Evolutionary conservation across 2,888 invertebrate genomes (phyloP).

Genomic region (Patella pellucida): DNA sequence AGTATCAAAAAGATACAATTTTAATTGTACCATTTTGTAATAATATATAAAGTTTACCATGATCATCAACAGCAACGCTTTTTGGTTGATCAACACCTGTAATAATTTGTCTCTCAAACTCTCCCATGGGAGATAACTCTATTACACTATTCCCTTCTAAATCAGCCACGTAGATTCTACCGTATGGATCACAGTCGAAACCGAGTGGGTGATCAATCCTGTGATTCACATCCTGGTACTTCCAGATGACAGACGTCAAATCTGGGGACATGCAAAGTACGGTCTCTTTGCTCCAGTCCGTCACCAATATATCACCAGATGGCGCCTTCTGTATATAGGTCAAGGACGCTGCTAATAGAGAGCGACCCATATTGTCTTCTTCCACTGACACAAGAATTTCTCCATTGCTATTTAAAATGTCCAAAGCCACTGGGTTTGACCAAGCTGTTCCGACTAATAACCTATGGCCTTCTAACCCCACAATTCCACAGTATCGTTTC

Average conservation of each 20-base stretch:
- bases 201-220: neutral
- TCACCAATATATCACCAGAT: neutral
- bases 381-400: neutral
- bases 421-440: neutral
- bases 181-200: neutral
- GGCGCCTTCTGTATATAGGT: neutral
- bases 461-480: neutral
- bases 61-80: neutral
- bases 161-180: neutral
- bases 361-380: neutral
- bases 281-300: slow-evolving; percentile 1
- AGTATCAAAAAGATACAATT: neutral
- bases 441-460: neutral
- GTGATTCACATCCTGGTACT: neutral
- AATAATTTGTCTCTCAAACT: neutral
- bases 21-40: neutral
- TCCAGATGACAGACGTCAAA: neutral
- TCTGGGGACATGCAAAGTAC: neutral
- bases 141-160: neutral
- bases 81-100: slow-evolving; percentile 1
- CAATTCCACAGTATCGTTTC: slow-evolving; percentile 7
- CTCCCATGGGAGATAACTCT: neutral
- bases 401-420: neutral
- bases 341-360: neutral
- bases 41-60: neutral